These are phyloP conservation scores for Coptodon rendalli DNA, from an alignment of 2,113 vertebrate genomes.

Conservation along the genomic window DNA sequence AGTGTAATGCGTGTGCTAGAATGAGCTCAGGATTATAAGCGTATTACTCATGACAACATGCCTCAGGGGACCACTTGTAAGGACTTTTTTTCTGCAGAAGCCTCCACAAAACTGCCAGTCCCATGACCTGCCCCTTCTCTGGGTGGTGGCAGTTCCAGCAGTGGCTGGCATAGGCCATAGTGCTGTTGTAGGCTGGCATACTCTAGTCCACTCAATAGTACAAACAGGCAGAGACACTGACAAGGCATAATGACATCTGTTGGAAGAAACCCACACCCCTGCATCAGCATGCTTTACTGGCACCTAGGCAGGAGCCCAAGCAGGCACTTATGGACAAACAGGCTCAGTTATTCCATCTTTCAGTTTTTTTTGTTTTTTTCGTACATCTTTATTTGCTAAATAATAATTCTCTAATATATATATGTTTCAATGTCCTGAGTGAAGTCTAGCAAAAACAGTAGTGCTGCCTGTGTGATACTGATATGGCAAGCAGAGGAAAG, in stretches of 20 bases:
- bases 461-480: background rate
- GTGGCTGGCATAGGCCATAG: background rate
- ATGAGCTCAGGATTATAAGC: constrained; percentile 46
- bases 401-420: background rate
- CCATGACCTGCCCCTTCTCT: constrained; percentile 39
- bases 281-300: constrained; percentile 47
- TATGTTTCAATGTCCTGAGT: background rate
- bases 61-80: constrained; percentile 35
- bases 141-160: constrained; percentile 29
- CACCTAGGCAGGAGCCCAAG: constrained; percentile 49
- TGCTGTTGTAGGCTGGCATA: constrained; percentile 30
- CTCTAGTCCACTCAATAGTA: constrained; percentile 35
- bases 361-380: background rate
- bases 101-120: constrained; percentile 35
- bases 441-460: background rate
- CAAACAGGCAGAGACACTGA: constrained; percentile 61
- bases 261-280: constrained; percentile 51
- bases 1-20: constrained; percentile 46
- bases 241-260: constrained; percentile 57
- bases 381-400: constrained; percentile 20
- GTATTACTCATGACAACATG: constrained; percentile 53
- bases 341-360: constrained; percentile 56
- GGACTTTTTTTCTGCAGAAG: constrained; percentile 14
- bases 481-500: constrained; percentile 27
- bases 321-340: constrained; percentile 60